Evolutionary conservation across 2,113 vertebrate genomes (phyloP).

Genomic region (Melanerpes aurifrons): DNA sequence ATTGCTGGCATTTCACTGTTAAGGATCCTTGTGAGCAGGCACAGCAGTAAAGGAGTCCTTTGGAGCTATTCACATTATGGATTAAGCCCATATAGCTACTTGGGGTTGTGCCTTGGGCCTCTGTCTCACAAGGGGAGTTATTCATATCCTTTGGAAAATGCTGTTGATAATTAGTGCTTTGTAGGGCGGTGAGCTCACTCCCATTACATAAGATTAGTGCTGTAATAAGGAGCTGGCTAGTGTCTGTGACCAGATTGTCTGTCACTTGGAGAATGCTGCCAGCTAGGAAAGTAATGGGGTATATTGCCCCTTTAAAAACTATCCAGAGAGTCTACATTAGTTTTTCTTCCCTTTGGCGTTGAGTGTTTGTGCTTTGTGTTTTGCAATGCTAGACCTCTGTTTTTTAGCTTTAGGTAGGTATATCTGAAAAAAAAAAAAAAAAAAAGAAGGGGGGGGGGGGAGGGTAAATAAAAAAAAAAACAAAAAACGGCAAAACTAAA

Average conservation of each 20-base stretch:
- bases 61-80: conserved; percentile 50
- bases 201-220: conserved; percentile 78
- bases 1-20: conserved; percentile 21
- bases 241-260: conserved; percentile 68
- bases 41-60: conserved; percentile 11
- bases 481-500: neutral
- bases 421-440: neutral
- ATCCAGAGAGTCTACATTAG: conserved; percentile 52
- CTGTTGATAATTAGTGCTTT: conserved; percentile 80
- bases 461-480: neutral
- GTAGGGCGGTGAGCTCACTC: conserved; percentile 76
- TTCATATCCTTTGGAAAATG: conserved; percentile 74
- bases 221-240: conserved; percentile 69
- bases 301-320: conserved; percentile 67
- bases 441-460: neutral
- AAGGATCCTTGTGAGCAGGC: conserved; percentile 59
- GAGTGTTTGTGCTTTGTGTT: neutral
- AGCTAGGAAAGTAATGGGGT: conserved; percentile 67
- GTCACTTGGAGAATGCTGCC: conserved; percentile 58
- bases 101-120: conserved; percentile 53
- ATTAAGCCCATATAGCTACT: conserved; percentile 55
- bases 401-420: conserved; percentile 22
- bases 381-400: neutral
- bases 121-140: conserved; percentile 64
- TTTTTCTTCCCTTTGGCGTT: conserved; percentile 48